Base-by-base conservation (phyloP, 1,140 invertebrate genomes). In the Nilaparvata lugens region DNA sequence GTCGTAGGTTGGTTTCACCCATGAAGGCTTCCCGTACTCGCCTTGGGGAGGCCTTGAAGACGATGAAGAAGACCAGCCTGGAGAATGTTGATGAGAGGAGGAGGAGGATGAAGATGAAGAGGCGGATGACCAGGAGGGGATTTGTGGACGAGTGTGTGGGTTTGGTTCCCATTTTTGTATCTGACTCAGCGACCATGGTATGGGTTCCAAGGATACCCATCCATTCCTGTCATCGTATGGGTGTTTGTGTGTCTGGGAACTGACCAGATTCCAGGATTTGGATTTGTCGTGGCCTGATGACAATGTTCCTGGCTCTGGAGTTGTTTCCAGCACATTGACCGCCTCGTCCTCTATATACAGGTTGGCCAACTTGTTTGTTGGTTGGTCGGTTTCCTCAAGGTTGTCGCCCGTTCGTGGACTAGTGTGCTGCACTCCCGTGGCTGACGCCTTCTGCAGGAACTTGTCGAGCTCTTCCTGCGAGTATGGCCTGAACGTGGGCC, bases 111-210 rank as follows among this genome's bases (percentile, higher is more conserved):
- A 43, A 1, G 56, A 23, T 1, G 16, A 19, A 19, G 45, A 48
- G 16, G 16, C 13, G 7, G 31, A 35, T 35, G 31, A 53, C 59
- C 57, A 63, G 11, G 62, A 62, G 21, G 62, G 64, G 19, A 57
- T 58, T 38, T 52, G 62, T 4, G 62, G 59, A n/a, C 43, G 21
- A 68, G 45, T 78, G 78, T 62, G 54, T n/a, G 57, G 61, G 52
- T 70, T 70, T 2, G 69, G 69, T 57, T 87, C 83, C 87, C 86
- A 89, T 69, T 88, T 89, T 6, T 85, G 86, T 52, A 89, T 83
- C 74, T 88, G 87, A 61, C 85, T 87, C 14, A 84, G 81, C 0
- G 85, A 86, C 86, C 86, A 89, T 0, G 86, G 85, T 5, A 89
- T 79, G 0, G 86, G 84, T 55, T 89, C 86, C 42, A 89, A 71